phyloP scores from a whole-genome alignment of 2,113 vertebrate genomes.

The western clawed frog (Xenopus tropicalis) region DNA sequence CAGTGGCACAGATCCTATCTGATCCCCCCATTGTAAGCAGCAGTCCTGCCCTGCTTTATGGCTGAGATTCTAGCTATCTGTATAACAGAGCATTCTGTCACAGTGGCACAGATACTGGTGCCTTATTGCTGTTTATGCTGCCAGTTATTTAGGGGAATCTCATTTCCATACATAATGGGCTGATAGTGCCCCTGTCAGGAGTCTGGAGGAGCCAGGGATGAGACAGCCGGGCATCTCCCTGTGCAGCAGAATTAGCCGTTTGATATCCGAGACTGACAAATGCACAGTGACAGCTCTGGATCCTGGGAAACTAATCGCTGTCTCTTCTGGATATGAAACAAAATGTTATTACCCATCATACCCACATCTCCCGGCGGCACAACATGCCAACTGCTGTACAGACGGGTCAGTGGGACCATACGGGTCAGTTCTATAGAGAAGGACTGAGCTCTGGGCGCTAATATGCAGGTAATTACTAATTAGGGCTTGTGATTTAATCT shows the following conservation, averaged over 20 bases:
- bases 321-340: conserved; percentile 1
- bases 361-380: neutral
- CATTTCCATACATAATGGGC: neutral
- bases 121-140: too few relatives aligned
- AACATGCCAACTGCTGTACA: neutral
- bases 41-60: too few relatives aligned
- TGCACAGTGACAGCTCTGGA: neutral
- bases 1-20: too few relatives aligned
- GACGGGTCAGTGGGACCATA: neutral
- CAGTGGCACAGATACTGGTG: too few relatives aligned
- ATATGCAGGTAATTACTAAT: conserved; percentile 25
- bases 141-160: neutral
- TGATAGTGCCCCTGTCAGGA: neutral
- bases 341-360: neutral
- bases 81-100: too few relatives aligned
- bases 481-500: conserved; percentile 45
- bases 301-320: neutral
- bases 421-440: neutral
- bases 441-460: conserved; percentile 16
- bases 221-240: neutral
- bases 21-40: too few relatives aligned
- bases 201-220: neutral
- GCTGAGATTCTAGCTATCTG: too few relatives aligned
- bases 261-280: conserved; percentile 23
- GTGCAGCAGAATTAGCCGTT: conserved; percentile 17